Conservation (phyloP, 2,113 vertebrate species). For the Ageneiosus marmoratus region DNA sequence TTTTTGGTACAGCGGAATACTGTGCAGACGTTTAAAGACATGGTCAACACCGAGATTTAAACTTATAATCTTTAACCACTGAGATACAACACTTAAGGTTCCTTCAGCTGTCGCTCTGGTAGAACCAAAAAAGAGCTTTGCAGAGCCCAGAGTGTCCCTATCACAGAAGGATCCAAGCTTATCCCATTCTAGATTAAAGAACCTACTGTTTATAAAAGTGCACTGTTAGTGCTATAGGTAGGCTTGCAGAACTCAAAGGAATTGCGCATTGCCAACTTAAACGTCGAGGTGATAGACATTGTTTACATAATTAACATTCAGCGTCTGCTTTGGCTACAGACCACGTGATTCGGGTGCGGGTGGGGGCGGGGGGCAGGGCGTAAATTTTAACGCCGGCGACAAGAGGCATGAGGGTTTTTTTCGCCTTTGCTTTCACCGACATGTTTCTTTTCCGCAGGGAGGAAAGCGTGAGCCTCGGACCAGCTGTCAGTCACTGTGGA, state of each 20-base stretch:
- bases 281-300: neutral
- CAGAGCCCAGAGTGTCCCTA: neutral
- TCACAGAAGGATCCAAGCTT: too few species aligned
- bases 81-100: neutral
- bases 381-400: conserved; percentile 40
- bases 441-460: conserved; percentile 56
- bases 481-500: conserved; percentile 48
- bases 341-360: neutral
- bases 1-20: too few species aligned
- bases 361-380: too few species aligned
- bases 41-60: neutral
- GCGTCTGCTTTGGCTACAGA: conserved; percentile 14
- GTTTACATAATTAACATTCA: neutral
- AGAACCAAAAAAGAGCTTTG: neutral
- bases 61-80: neutral
- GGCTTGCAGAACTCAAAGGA: neutral
- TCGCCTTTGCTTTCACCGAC: conserved; percentile 43
- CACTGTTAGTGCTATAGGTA: neutral
- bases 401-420: conserved; percentile 21
- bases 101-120: neutral
- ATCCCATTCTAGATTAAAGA: neutral
- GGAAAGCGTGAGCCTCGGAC: conserved; percentile 30
- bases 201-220: neutral
- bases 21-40: neutral
- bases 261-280: neutral